These are phyloP conservation scores for Phortica magna DNA, from an alignment of 2,888 invertebrate species.

Conservation along the genomic window DNA sequence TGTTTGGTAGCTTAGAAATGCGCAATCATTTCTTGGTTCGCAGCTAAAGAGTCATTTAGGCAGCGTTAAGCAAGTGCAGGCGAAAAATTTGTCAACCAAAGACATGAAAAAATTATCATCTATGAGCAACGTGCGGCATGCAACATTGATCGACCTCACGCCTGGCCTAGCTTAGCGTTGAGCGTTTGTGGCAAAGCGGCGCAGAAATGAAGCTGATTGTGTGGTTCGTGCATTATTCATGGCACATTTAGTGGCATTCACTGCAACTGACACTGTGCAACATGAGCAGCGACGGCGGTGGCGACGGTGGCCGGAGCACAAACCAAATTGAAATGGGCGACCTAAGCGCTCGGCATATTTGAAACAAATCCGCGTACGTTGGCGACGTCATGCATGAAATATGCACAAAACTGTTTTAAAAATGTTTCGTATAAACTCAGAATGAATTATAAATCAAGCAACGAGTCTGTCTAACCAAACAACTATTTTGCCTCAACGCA, in stretches of 20 bases:
- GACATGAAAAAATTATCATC: background rate
- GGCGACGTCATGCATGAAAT: constrained; percentile 53
- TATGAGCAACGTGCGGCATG: background rate
- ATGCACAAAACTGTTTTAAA: constrained; percentile 58
- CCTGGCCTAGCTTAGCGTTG: no score
- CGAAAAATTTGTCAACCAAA: no score
- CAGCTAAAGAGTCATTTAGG: no score
- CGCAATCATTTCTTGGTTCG: no score
- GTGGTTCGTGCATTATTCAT: constrained; percentile 35
- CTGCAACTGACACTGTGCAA: constrained; percentile 23
- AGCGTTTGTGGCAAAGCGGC: background rate
- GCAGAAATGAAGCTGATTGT: constrained; percentile 8
- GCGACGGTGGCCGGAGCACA: background rate
- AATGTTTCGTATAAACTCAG: constrained; percentile 52
- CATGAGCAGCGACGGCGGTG: background rate
- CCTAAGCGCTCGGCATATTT: background rate
- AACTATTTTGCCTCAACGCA: background rate
- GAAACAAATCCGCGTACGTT: constrained; percentile 37
- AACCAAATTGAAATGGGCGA: background rate
- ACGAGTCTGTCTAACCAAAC: background rate
- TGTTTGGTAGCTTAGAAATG: no score
- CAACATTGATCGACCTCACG: background rate
- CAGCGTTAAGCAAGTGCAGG: no score
- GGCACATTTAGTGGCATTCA: constrained; percentile 36
- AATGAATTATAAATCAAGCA: constrained; percentile 63